phyloP scores from a whole-genome alignment of 2,888 invertebrate species.

The Serripes groenlandicus region DNA sequence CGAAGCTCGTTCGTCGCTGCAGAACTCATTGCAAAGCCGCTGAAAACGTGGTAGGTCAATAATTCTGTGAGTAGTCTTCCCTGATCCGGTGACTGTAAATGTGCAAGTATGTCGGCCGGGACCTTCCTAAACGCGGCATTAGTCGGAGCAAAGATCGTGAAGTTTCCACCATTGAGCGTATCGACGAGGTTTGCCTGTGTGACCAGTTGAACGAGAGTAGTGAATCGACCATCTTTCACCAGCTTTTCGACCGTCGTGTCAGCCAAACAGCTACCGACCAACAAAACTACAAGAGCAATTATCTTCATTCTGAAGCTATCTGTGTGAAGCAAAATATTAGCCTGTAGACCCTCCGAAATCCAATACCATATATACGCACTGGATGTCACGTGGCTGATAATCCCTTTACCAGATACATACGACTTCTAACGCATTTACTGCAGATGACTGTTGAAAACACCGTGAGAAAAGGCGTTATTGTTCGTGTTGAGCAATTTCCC shows the following conservation, averaged over 20 bases:
- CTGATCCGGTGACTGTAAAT: conserved; percentile 22
- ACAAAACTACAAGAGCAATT: neutral
- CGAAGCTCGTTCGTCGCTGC: neutral
- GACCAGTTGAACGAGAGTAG: neutral
- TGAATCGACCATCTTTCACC: neutral
- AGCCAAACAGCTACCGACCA: neutral
- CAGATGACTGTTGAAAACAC: too few species aligned
- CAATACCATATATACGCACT: too few species aligned
- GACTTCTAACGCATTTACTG: too few species aligned
- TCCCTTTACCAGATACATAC: too few species aligned
- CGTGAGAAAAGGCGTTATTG: too few species aligned
- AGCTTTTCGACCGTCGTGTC: neutral
- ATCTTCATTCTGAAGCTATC: too few species aligned
- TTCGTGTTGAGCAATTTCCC: too few species aligned
- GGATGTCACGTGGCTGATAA: too few species aligned
- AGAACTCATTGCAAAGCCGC: conserved; percentile 27
- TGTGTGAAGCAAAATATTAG: too few species aligned
- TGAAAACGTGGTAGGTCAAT: conserved; percentile 71
- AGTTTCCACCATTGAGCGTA: conserved; percentile 1
- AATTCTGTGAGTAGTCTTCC: conserved; percentile 52
- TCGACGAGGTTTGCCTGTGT: neutral
- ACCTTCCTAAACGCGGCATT: conserved; percentile 4
- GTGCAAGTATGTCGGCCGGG: neutral
- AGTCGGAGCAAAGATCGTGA: conserved; percentile 15
- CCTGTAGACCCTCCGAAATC: too few species aligned